Evolutionary conservation across 2,113 vertebrate species (phyloP).

Genomic region (Oxyruncus cristatus): DNA sequence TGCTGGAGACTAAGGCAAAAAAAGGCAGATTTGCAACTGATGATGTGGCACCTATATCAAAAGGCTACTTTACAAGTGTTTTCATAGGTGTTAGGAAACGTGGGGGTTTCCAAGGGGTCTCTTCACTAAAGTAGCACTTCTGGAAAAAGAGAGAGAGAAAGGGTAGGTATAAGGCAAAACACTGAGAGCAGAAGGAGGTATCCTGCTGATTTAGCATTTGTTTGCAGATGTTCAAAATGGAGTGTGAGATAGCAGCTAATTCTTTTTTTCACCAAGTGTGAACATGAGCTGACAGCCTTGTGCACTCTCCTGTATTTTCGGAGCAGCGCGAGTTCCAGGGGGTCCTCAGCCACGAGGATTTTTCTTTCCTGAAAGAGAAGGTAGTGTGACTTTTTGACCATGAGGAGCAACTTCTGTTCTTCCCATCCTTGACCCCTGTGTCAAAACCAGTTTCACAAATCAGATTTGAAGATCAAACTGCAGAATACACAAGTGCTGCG

Average conservation of each 20-base stretch:
- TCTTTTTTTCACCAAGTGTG: neutral
- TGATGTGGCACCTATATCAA: neutral
- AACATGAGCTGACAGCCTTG: neutral
- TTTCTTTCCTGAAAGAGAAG: neutral
- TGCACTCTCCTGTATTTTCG: fast-evolving
- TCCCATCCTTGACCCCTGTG: neutral
- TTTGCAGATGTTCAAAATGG: neutral
- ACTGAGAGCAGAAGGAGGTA: neutral
- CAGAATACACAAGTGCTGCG: neutral
- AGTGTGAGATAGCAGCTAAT: neutral
- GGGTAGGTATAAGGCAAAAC: neutral
- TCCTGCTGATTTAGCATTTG: slow-evolving; percentile 16
- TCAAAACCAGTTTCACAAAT: neutral
- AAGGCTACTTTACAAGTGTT: neutral
- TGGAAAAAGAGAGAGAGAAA: neutral
- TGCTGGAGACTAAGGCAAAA: neutral
- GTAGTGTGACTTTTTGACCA: neutral
- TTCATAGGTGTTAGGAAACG: neutral
- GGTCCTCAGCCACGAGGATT: neutral
- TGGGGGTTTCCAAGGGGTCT: slow-evolving; percentile 12
- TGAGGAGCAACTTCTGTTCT: neutral
- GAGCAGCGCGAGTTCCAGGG: neutral
- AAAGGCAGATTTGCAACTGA: neutral
- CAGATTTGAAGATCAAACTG: neutral
- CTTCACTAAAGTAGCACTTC: neutral